Evolutionary conservation across 2,888 invertebrate genomes (phyloP).

Genomic region (Cepaea hortensis): DNA sequence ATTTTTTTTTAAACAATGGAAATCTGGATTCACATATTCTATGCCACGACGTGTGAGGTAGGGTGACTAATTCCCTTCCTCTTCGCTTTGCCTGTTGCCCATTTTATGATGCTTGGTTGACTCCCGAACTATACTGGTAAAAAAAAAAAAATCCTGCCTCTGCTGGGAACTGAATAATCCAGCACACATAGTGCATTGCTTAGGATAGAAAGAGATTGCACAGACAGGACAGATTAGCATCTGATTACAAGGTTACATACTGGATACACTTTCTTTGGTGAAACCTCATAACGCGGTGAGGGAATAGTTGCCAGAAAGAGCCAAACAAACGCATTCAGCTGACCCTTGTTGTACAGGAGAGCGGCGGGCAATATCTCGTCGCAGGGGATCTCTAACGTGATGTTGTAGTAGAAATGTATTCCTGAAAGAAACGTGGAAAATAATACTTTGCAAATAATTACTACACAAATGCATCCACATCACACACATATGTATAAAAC

Average conservation of each 20-base stretch:
- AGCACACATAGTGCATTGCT: no score
- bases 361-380: background rate
- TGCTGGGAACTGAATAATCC: no score
- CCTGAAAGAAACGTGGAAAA: background rate
- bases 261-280: background rate
- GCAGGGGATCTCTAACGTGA: background rate
- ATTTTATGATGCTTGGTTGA: no score
- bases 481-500: background rate
- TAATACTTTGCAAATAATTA: background rate
- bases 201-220: no score
- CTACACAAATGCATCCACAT: no score
- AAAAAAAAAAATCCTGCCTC: no score
- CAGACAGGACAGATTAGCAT: background rate
- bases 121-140: no score
- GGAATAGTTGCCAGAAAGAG: background rate
- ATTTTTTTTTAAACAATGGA: no score
- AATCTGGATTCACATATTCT: no score
- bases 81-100: no score
- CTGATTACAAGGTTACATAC: background rate
- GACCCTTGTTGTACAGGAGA: background rate
- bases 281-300: background rate
- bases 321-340: background rate
- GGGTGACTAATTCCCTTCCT: no score
- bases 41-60: no score
- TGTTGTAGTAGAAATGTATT: conserved; percentile 13